These are phyloP conservation scores for Eupeodes latifasciatus DNA, from an alignment of 2,888 invertebrate species.

Conservation along the genomic window DNA sequence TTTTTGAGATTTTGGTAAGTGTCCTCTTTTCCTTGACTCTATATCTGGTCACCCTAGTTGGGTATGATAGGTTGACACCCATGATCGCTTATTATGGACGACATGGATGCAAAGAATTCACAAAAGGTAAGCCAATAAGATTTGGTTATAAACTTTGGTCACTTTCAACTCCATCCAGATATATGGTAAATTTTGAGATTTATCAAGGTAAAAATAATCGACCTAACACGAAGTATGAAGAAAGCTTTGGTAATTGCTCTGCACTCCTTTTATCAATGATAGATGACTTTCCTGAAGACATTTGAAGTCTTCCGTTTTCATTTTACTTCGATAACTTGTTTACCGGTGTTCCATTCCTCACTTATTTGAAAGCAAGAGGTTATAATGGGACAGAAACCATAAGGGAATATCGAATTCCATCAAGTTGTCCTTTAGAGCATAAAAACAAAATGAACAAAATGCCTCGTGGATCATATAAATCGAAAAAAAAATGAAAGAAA, in stretches of 20 bases:
- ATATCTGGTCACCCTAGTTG: too few relatives aligned
- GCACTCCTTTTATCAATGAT: conserved; percentile 65
- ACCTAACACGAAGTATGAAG: conserved; percentile 75
- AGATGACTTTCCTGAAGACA: conserved; percentile 62
- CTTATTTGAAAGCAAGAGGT: background rate
- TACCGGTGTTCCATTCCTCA: background rate
- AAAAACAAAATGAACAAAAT: too few relatives aligned
- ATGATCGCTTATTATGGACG: conserved; percentile 79
- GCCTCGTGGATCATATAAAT: too few relatives aligned
- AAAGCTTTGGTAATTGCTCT: conserved; percentile 77
- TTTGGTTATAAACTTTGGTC: conserved; percentile 79
- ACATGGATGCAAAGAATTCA: conserved; percentile 79
- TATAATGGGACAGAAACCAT: background rate
- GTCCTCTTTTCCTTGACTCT: too few relatives aligned
- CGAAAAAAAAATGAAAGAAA: too few relatives aligned
- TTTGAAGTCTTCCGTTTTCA: background rate
- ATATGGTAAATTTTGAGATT: conserved; percentile 77
- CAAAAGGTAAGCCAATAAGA: conserved; percentile 79
- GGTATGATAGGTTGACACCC: too few relatives aligned
- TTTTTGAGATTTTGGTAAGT: too few relatives aligned
- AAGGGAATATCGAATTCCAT: too few relatives aligned
- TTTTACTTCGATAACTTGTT: background rate
- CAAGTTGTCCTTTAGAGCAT: too few relatives aligned
- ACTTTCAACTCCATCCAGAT: conserved; percentile 76
- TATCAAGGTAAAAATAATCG: conserved; percentile 78